phyloP scores from a whole-genome alignment of 2,113 vertebrate species.

The Pycnonotus jocosus region DNA sequence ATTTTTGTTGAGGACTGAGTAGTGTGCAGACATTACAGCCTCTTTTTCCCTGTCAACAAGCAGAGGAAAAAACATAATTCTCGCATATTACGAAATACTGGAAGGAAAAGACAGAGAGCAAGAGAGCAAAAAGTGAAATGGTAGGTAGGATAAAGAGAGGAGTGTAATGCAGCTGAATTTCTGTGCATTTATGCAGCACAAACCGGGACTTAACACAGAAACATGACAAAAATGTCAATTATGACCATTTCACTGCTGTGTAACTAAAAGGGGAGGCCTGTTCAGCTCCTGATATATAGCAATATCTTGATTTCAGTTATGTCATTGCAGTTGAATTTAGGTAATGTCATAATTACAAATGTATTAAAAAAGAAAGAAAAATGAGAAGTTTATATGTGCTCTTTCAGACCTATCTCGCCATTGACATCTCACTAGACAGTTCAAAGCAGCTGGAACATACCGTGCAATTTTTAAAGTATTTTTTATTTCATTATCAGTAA shows the following conservation, averaged over 20 bases:
- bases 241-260: background rate
- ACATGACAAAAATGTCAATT: slow-evolving; percentile 53
- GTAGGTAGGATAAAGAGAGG: background rate
- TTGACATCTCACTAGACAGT: background rate
- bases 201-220: background rate
- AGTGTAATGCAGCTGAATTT: slow-evolving; percentile 15
- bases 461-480: background rate
- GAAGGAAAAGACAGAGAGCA: background rate
- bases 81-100: background rate
- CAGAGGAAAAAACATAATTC: background rate
- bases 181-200: slow-evolving; percentile 17
- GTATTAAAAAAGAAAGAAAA: background rate
- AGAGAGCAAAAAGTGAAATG: background rate
- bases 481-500: background rate
- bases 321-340: background rate
- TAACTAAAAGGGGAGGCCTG: background rate
- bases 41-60: background rate
- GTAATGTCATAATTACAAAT: background rate
- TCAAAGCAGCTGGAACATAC: background rate
- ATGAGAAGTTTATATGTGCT: background rate
- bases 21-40: background rate
- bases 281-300: background rate
- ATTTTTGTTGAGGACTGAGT: background rate
- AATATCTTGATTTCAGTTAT: background rate
- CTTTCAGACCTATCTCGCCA: background rate